Conservation (phyloP, 2,888 invertebrate genomes). For the Cremastobaeus sp. region DNA sequence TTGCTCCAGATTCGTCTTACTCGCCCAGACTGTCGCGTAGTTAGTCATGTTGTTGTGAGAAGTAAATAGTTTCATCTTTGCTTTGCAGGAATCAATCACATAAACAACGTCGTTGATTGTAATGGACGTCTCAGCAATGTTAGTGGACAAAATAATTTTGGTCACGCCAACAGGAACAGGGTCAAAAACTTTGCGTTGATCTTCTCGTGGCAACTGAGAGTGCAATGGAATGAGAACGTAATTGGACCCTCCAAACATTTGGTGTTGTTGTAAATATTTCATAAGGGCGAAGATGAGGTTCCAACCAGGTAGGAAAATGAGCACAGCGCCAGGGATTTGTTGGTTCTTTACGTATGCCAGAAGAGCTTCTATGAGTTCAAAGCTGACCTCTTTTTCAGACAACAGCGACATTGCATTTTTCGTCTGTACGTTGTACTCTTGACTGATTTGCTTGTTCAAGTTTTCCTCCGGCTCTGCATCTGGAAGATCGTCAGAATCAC, state of each 20-base stretch:
- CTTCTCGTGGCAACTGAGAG: constrained; percentile 96
- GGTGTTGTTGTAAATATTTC: constrained; percentile 89
- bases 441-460: constrained; percentile 82
- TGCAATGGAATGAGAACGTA: constrained; percentile 95
- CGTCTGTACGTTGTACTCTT: constrained; percentile 80
- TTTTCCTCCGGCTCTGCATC: constrained; percentile 83
- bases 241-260: constrained; percentile 82
- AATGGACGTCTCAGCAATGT: constrained; percentile 98
- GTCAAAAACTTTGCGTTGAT: constrained; percentile 95
- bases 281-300: constrained; percentile 95
- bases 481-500: constrained; percentile 77
- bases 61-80: constrained; percentile 98
- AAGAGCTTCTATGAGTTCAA: constrained; percentile 93
- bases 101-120: constrained; percentile 99
- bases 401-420: constrained; percentile 85
- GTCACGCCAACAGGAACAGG: constrained; percentile 90
- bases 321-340: constrained; percentile 89
- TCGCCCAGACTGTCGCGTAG: constrained; percentile 98
- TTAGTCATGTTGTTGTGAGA: constrained; percentile 99
- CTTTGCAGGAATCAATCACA: constrained; percentile 98
- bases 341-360: constrained; percentile 82
- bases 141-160: constrained; percentile 97
- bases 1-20: constrained; percentile 96
- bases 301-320: constrained; percentile 98
- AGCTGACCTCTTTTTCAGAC: constrained; percentile 94